Evolutionary conservation across 2,888 invertebrate genomes (phyloP).

Genomic region (Parnassius orleans): DNA sequence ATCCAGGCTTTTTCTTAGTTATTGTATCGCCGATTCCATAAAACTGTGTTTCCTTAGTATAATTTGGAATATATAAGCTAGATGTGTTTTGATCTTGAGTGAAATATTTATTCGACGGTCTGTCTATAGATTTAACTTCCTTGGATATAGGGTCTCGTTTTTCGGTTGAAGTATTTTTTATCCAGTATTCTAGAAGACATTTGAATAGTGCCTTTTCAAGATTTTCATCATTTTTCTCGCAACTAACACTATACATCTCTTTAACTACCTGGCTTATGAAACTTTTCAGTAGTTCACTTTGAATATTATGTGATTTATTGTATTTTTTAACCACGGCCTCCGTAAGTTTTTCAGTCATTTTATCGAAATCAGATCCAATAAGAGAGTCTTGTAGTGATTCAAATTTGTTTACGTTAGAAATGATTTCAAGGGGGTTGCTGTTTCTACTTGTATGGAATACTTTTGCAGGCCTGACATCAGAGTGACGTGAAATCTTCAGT

Average conservation of each 20-base stretch:
- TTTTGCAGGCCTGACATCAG: conserved; percentile 16
- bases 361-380: conserved; percentile 47
- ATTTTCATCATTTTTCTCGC: conserved; percentile 40
- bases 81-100: conserved; percentile 57
- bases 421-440: conserved; percentile 29
- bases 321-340: conserved; percentile 47
- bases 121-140: conserved; percentile 45
- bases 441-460: conserved; percentile 30
- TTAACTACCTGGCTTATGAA: conserved; percentile 54
- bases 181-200: conserved; percentile 61
- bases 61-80: conserved; percentile 38
- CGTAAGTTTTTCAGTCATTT: conserved; percentile 56
- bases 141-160: conserved; percentile 43
- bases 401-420: conserved; percentile 32
- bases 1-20: conserved; percentile 29
- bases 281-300: conserved; percentile 35
- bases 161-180: conserved; percentile 48
- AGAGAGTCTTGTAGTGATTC: conserved; percentile 36
- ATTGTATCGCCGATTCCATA: conserved; percentile 39
- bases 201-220: conserved; percentile 60
- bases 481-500: conserved; percentile 31
- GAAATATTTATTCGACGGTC: conserved; percentile 51
- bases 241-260: conserved; percentile 54
- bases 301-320: conserved; percentile 26
- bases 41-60: conserved; percentile 54